A percentile compares a stretch with the other conserved stretches of the same genome.
phyloP scores from a whole-genome alignment of 1,140 invertebrate species.

The Amyelois transitella region DNA sequence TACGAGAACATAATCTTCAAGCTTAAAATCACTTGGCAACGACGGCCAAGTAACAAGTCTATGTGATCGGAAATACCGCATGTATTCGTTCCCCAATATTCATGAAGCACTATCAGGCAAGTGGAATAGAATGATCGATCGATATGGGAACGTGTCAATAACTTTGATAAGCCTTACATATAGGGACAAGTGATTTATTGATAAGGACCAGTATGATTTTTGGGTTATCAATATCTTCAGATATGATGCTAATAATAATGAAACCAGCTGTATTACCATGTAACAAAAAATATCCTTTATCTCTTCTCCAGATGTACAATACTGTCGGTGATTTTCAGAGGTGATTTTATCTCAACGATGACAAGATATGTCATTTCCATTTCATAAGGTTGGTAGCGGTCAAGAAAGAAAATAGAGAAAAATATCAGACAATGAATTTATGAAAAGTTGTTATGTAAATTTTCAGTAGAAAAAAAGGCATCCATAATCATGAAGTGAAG shows the following conservation, averaged over 20 bases:
- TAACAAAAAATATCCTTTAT: not conserved
- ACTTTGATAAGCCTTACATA: not conserved
- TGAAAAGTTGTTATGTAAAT: too few species aligned
- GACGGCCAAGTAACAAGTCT: not conserved
- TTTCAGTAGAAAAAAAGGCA: too few species aligned
- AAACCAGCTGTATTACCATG: not conserved
- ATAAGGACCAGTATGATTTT: not conserved
- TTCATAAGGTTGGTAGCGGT: too few species aligned
- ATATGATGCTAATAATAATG: not conserved
- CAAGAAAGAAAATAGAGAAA: too few species aligned
- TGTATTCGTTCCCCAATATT: not conserved
- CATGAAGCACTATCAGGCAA: not conserved
- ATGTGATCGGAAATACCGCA: not conserved
- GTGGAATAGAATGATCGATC: not conserved
- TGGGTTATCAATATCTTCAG: not conserved
- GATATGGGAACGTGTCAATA: conserved; percentile 1
- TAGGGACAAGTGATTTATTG: not conserved
- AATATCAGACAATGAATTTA: too few species aligned
- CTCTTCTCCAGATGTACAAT: too few species aligned
- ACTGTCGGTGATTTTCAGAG: too few species aligned
- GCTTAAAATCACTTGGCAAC: not conserved
- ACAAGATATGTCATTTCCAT: not conserved
- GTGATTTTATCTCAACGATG: not conserved
- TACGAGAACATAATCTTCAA: not conserved
- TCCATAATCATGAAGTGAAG: too few species aligned